These are phyloP conservation scores for Embidobia sp. DNA, from an alignment of 2,888 invertebrate species.

Conservation along the genomic window DNA sequence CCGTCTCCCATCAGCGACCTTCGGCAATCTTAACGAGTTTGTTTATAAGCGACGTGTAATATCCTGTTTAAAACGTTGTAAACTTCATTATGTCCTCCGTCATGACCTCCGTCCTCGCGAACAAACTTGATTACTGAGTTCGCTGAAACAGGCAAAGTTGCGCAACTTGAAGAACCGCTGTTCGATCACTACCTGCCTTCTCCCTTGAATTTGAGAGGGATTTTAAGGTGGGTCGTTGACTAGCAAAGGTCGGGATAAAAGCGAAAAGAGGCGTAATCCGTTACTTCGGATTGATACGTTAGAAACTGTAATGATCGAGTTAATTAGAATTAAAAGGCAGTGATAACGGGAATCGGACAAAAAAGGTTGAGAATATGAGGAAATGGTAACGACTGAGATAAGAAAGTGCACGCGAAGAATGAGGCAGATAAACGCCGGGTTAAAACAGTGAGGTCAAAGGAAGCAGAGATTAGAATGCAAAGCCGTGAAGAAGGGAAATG, in stretches of 20 bases:
- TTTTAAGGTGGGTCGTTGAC: no score
- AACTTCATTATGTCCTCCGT: slow-evolving; percentile 7
- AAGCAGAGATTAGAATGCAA: slow-evolving; percentile 23
- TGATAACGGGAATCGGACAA: no score
- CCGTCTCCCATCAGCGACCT: neutral
- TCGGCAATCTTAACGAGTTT: neutral
- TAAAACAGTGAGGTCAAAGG: slow-evolving; percentile 11
- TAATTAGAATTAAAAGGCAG: no score
- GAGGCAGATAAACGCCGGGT: slow-evolving; percentile 21
- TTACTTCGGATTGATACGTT: no score
- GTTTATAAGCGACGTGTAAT: slow-evolving; percentile 4
- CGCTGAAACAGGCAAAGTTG: slow-evolving; percentile 13
- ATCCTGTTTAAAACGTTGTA: slow-evolving; percentile 1
- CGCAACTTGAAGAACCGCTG: no score
- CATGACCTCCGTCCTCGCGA: slow-evolving; percentile 20
- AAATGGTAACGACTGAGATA: slow-evolving; percentile 28
- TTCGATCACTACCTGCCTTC: no score
- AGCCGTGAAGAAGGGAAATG: slow-evolving; percentile 1
- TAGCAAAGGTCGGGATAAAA: no score
- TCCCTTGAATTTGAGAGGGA: no score
- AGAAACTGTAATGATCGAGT: no score
- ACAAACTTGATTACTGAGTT: slow-evolving; percentile 19
- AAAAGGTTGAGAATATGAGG: slow-evolving; percentile 11
- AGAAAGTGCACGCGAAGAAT: slow-evolving; percentile 7
- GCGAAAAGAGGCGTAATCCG: no score